Evolutionary conservation across 2,113 vertebrate genomes (phyloP).

Genomic region (Xenopus tropicalis): DNA sequence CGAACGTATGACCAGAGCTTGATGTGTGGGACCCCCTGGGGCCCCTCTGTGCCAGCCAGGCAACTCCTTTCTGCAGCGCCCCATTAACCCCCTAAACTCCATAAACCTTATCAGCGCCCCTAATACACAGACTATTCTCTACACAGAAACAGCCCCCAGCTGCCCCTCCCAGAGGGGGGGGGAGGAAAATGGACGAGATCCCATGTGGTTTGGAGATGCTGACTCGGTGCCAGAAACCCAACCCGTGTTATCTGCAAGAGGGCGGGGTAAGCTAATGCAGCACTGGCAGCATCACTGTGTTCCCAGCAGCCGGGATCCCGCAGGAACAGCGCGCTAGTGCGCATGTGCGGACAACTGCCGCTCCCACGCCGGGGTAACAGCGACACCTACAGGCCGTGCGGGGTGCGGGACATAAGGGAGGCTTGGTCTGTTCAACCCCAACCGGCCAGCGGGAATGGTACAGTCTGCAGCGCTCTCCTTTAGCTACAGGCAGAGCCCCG

Average conservation of each 20-base stretch:
- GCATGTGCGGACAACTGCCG: neutral
- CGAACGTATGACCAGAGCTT: too few species aligned
- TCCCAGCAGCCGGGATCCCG: constrained; percentile 20
- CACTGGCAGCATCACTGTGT: constrained; percentile 30
- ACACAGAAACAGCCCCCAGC: constrained; percentile 29
- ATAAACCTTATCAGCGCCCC: too few species aligned
- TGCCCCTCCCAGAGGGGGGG: constrained; percentile 25
- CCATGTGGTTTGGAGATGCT: constrained; percentile 32
- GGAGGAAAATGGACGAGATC: constrained; percentile 17
- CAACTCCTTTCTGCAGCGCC: neutral
- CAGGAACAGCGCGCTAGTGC: constrained; percentile 28
- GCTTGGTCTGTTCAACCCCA: too few species aligned
- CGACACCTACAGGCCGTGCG: neutral
- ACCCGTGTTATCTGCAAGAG: constrained; percentile 46
- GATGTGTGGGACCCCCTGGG: too few species aligned
- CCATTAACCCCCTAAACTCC: neutral
- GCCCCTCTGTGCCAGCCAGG: neutral
- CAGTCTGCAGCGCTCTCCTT: too few species aligned
- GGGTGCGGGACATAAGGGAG: neutral
- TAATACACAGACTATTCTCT: neutral
- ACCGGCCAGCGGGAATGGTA: too few species aligned
- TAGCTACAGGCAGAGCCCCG: too few species aligned
- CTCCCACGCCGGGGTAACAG: neutral
- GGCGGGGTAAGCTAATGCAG: constrained; percentile 44
- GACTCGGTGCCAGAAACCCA: constrained; percentile 42